Conservation (phyloP, 2,797 vertebrate genomes). For the Sebastes miniatus region DNA sequence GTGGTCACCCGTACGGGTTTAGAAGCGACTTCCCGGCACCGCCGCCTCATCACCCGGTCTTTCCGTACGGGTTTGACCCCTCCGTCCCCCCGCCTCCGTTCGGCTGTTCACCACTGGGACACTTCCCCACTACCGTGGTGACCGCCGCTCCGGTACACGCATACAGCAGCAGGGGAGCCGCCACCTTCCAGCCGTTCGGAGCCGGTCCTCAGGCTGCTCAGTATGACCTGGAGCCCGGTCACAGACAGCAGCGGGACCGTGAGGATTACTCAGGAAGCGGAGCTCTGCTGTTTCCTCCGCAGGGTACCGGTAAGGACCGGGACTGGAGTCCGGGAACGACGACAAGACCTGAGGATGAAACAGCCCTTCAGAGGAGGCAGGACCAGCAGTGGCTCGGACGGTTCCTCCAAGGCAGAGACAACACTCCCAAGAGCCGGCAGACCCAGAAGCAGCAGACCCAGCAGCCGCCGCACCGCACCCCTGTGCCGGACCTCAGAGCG, state of each 20-base stretch:
- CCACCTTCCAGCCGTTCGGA: neutral
- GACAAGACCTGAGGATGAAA: constrained; percentile 19
- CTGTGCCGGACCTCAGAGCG: constrained; percentile 29
- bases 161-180: neutral
- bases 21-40: constrained; percentile 5
- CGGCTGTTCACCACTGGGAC: constrained; percentile 22
- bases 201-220: neutral
- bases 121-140: neutral
- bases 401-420: constrained; percentile 50
- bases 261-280: neutral
- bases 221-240: neutral
- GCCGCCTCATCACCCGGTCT: neutral
- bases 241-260: neutral
- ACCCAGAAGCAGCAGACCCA: neutral
- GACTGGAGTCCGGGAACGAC: neutral
- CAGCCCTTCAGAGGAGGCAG: constrained; percentile 39
- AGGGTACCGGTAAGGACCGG: neutral
- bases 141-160: neutral
- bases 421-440: neutral
- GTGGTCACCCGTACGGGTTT: neutral
- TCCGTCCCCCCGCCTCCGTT: constrained; percentile 69
- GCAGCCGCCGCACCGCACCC: neutral
- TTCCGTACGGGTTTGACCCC: constrained; percentile 63
- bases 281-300: neutral
- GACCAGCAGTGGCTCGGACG: constrained; percentile 72